Evolutionary conservation across 2,888 invertebrate species (phyloP), one percentile per base, ranked within the genome.

Genomic region (Drosophila ochracea): DNA sequence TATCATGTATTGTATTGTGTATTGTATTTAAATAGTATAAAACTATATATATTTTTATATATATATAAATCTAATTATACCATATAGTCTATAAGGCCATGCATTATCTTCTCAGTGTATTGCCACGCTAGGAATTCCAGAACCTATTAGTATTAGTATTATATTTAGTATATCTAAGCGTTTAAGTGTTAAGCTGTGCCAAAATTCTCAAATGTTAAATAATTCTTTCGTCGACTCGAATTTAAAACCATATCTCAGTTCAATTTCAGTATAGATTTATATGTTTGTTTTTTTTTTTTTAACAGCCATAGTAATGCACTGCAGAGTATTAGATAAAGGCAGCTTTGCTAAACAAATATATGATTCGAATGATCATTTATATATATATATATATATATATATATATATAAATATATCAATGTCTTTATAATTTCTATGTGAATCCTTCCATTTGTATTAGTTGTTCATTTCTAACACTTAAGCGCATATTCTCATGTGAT

Each of bases 151-250:
- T 33, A 30, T 68, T 67, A 72, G 58, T 59, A 57, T 59, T 35
- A 37, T 58, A 50, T 19, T 21, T 35, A 74, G 35, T 47, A 25
- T 53, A 41, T 31, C 31, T 75, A 67, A 71, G 68, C 66, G 59
- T 71, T 62, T 64, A 62, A 73, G 71, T 73, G 73, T 79, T 79
- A 84, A 87, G 83, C 64, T 88, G 83, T 84, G 84, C 82, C 87
- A 84, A 89, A 89, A 84, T 74, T 68, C 58, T 69, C 71, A 55
- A 73, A 73, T 78, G 75, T 78, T 78, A 77, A 72, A 61, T 57
- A 69, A 50, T 33, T 55, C 33, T 68, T 33, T 33, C 9, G 57
- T 50, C 71, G 10, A 33, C 41, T 50, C 76, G 55, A 69, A 68
- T 75, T 75, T 74, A 63, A 35, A 41, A 33, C 55, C 31, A 59